Evolutionary conservation across 1,140 invertebrate species (phyloP).

Genomic region (Phymastichus coffea): DNA sequence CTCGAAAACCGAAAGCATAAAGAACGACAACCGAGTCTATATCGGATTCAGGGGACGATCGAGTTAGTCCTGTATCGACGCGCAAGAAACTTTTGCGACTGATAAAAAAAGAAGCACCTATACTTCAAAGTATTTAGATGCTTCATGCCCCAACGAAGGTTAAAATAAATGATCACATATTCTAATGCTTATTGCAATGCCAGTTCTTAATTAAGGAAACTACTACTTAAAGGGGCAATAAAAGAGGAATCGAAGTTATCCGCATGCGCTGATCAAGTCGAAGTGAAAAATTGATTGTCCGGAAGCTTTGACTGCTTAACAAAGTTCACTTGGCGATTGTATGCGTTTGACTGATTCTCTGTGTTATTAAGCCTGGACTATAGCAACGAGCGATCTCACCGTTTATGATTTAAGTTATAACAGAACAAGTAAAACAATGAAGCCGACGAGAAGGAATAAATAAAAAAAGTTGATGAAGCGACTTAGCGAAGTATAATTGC

Average conservation of each 20-base stretch:
- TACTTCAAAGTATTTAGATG: too few species aligned
- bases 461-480: conserved; percentile 28
- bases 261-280: not conserved
- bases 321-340: conserved; percentile 15
- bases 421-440: conserved; percentile 36
- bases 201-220: not conserved
- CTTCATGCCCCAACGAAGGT: too few species aligned
- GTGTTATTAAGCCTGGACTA: conserved; percentile 46
- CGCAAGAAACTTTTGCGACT: conserved; percentile 11
- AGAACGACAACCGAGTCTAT: too few species aligned
- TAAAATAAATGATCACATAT: too few species aligned
- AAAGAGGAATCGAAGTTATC: not conserved
- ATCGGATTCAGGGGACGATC: not conserved
- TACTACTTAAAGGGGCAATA: conserved; percentile 7
- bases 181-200: not conserved
- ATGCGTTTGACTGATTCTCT: conserved; percentile 18
- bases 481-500: conserved; percentile 25
- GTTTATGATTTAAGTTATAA: conserved; percentile 52
- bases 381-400: conserved; percentile 56
- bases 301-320: too few species aligned
- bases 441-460: conserved; percentile 28
- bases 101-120: too few species aligned
- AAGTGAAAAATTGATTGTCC: too few species aligned
- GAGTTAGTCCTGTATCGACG: conserved; percentile 15
- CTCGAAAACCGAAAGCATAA: too few species aligned